phyloP scores from a whole-genome alignment of 2,797 vertebrate genomes.

The Dallia pectoralis region DNA sequence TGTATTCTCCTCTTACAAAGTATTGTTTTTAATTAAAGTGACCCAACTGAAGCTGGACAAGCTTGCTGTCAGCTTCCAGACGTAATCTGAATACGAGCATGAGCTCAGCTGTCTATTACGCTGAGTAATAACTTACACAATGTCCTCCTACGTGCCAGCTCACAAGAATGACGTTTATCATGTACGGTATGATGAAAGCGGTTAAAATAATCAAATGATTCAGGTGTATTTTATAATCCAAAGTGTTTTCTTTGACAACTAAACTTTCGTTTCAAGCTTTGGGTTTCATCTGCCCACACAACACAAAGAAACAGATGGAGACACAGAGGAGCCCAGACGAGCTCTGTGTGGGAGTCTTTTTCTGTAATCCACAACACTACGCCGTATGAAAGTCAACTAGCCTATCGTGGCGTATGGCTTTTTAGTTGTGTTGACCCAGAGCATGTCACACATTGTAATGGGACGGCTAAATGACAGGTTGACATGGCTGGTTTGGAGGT shows the following conservation, averaged over 20 bases:
- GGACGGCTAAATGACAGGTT: conserved; percentile 14
- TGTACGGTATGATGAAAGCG: background rate
- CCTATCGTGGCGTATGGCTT: conserved; percentile 34
- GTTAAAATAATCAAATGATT: background rate
- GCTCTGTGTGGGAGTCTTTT: conserved; percentile 16
- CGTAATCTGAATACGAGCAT: too few relatives aligned
- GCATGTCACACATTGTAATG: conserved; percentile 40
- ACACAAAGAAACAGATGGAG: conserved; percentile 36
- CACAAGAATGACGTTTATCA: background rate
- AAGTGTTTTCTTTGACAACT: background rate
- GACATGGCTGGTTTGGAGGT: too few relatives aligned
- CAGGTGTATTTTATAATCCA: background rate
- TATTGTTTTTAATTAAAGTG: too few relatives aligned
- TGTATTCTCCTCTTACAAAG: too few relatives aligned
- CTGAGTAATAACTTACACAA: too few relatives aligned
- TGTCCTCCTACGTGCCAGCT: background rate
- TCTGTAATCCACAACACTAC: background rate
- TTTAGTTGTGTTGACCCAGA: conserved; percentile 58
- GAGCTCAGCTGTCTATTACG: too few relatives aligned
- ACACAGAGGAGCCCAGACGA: conserved; percentile 33
- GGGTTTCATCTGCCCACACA: conserved; percentile 5
- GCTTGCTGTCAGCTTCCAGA: too few relatives aligned
- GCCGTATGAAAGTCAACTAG: background rate
- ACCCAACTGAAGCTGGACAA: too few relatives aligned
- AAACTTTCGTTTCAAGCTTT: conserved; percentile 31